These are phyloP conservation scores for Exocentrus adspersus DNA, from an alignment of 2,888 invertebrate genomes.

Conservation along the genomic window DNA sequence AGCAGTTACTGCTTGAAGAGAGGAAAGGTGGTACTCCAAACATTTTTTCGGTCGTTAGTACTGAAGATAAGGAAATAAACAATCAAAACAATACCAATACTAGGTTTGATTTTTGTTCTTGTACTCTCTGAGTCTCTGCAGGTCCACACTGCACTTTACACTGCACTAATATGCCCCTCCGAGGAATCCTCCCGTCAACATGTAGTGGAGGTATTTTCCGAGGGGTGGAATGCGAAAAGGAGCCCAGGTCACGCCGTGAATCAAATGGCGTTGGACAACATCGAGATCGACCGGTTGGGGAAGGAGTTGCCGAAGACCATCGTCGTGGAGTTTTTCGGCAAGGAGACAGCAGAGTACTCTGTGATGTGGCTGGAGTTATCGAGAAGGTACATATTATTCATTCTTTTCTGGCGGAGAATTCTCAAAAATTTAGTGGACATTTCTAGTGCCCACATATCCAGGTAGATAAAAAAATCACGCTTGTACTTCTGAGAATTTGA, in stretches of 20 bases:
- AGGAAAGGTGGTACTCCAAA: too few species aligned
- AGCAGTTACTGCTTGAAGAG: too few species aligned
- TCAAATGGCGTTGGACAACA: slow-evolving; percentile 62
- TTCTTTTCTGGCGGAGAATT: background rate
- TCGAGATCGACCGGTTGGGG: slow-evolving; percentile 69
- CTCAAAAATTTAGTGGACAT: too few species aligned
- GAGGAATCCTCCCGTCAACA: slow-evolving; percentile 68
- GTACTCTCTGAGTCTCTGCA: background rate
- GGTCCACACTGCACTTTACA: slow-evolving; percentile 64
- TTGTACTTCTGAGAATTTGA: too few species aligned
- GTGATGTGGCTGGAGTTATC: slow-evolving; percentile 87
- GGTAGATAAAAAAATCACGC: too few species aligned
- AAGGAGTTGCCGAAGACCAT: slow-evolving; percentile 75
- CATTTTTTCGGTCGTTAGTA: too few species aligned
- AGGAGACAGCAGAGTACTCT: slow-evolving; percentile 78
- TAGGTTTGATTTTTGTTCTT: background rate
- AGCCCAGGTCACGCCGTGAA: slow-evolving; percentile 55
- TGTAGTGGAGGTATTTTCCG: slow-evolving; percentile 83
- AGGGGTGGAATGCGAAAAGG: slow-evolving; percentile 74
- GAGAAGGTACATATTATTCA: slow-evolving; percentile 65
- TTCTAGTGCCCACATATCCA: too few species aligned
- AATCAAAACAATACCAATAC: too few species aligned
- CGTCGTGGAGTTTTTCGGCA: slow-evolving; percentile 82
- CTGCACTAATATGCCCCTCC: slow-evolving; percentile 71
- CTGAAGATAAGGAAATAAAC: too few species aligned